These are phyloP conservation scores for Nematopogon swammerdamellus DNA, from an alignment of 2,888 invertebrate species.

Conservation along the genomic window DNA sequence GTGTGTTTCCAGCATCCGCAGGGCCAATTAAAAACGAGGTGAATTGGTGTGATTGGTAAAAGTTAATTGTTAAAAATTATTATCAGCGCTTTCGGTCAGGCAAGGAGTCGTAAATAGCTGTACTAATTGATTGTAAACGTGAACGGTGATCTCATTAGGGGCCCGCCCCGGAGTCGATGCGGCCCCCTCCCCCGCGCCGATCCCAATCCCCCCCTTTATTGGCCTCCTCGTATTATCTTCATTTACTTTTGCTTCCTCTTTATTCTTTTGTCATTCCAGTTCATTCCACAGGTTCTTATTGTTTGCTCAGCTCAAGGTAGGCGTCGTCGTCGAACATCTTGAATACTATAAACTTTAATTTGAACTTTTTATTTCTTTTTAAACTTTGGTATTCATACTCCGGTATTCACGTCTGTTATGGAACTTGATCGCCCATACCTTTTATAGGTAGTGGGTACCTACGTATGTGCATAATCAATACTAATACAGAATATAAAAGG, in stretches of 20 bases:
- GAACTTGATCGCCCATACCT: too few relatives aligned
- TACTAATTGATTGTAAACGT: conserved; percentile 5
- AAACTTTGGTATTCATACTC: too few relatives aligned
- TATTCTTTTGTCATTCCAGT: not conserved
- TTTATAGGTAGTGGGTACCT: too few relatives aligned
- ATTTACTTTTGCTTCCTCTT: not conserved
- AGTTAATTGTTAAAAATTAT: not conserved
- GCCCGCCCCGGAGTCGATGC: not conserved
- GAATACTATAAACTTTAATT: too few relatives aligned
- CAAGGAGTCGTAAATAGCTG: not conserved
- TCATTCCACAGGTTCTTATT: too few relatives aligned
- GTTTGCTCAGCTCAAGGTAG: not conserved
- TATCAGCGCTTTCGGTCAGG: not conserved
- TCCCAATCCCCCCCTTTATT: not conserved
- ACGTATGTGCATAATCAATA: too few relatives aligned
- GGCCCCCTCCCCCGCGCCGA: not conserved
- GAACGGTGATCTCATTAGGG: conserved; percentile 4
- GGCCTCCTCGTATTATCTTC: not conserved
- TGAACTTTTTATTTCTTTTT: too few relatives aligned
- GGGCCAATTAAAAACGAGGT: too few relatives aligned
- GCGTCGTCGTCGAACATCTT: not conserved
- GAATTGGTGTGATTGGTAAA: not conserved
- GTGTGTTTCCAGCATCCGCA: too few relatives aligned
- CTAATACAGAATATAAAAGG: too few relatives aligned
- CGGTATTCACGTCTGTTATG: too few relatives aligned